Evolutionary conservation across 1,140 invertebrate genomes (phyloP), one percentile per base, ranked within the genome.

Genomic region (Matsumurasca onukii): DNA sequence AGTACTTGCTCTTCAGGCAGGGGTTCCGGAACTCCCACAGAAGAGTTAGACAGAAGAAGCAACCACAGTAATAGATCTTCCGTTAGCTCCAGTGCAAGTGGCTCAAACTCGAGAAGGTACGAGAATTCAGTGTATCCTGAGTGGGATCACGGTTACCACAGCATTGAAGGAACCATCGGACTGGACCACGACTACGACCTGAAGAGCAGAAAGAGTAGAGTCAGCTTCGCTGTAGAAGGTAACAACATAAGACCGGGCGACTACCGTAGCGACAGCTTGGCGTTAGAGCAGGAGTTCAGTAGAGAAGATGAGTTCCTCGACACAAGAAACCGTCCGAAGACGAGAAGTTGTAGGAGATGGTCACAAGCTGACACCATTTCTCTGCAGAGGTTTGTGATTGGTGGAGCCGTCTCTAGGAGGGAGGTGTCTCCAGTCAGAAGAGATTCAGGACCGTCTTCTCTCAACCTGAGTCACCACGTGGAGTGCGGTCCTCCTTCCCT

Each of bases 361-460:
- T 73, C 76, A 66, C 69, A 73, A 34, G 66, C 74, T 49, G 69
- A 75, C 31, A 68, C 66, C 31, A 5, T 59, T 67, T 64, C 55
- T 39, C 27, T 73, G 22, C 51, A 70, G 59, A 27, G 69, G 17
- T 70, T 70, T 31, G 29, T 66, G 17, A 61, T 70, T 12, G 69
- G 69, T 12, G 69, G 59, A 9, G 31, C 51, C 0, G 69, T 66
- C 25, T 20, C 5, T n/a, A 5, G 49, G 49, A 63, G 31, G 12
- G 24, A 52, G 79, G 2, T 78, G 77, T 13, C 75, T 77, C 0
- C 75, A 77, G 61, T 75, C 78, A 31, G 67, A 68, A 30, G 64
- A 62, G 70, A 68, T 64, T 49, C 68, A 9, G 57, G 66, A 22
- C 52, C 68, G 48, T 34, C 63, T 34, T 68, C 75, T 30, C 30